These are phyloP conservation scores for Chydorus sphaericus DNA, from an alignment of 2,888 invertebrate genomes.

Conservation along the genomic window DNA sequence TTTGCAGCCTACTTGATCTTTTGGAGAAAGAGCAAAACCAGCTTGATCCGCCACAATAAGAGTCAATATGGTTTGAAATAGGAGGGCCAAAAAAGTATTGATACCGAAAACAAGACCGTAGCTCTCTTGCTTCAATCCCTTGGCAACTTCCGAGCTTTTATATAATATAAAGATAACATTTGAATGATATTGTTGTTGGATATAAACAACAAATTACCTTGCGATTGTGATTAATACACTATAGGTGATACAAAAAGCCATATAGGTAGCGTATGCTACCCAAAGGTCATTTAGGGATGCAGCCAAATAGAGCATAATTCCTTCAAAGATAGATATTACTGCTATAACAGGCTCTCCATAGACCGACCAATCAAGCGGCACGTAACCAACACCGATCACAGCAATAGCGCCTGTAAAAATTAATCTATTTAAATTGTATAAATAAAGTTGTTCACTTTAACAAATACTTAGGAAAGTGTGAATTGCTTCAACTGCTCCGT, in stretches of 20 bases:
- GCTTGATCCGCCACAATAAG: slow-evolving; percentile 39
- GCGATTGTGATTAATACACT: slow-evolving; percentile 67
- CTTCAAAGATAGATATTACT: slow-evolving; percentile 34
- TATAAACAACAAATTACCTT: too few relatives aligned
- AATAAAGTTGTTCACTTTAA: background rate
- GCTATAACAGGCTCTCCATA: slow-evolving; percentile 36
- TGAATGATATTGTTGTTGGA: background rate
- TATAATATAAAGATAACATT: too few relatives aligned
- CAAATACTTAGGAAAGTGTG: slow-evolving; percentile 55
- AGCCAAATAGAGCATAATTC: slow-evolving; percentile 34
- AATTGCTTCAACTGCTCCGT: slow-evolving; percentile 69
- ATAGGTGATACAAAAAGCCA: slow-evolving; percentile 58
- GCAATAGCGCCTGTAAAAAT: slow-evolving; percentile 36
- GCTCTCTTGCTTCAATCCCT: slow-evolving; percentile 61
- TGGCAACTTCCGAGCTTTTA: slow-evolving; percentile 81
- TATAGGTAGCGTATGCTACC: slow-evolving; percentile 57
- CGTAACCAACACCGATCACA: slow-evolving; percentile 36
- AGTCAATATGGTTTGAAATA: slow-evolving; percentile 64
- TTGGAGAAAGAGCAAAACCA: slow-evolving; percentile 27
- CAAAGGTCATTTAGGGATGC: slow-evolving; percentile 44
- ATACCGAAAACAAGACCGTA: slow-evolving; percentile 82
- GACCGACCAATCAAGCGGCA: slow-evolving; percentile 36
- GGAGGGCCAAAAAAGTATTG: slow-evolving; percentile 66
- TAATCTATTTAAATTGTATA: too few relatives aligned
- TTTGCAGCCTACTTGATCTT: slow-evolving; percentile 23